Evolutionary conservation across 2,888 invertebrate genomes (phyloP).

Genomic region (Pseudanteris insignis): DNA sequence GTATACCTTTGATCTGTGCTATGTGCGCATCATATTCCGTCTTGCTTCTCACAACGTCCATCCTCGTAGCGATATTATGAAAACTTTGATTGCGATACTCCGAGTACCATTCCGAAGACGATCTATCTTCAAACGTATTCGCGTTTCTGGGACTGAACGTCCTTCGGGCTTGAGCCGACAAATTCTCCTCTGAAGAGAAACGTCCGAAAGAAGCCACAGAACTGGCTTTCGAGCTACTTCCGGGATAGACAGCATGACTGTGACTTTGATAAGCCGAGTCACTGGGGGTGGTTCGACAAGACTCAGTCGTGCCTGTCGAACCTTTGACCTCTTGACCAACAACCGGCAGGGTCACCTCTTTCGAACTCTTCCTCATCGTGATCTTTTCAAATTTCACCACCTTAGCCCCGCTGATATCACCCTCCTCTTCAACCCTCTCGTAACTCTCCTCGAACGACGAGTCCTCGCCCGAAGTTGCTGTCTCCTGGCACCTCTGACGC

Average conservation of each 20-base stretch:
- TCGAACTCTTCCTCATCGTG: constrained; percentile 73
- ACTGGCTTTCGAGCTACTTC: constrained; percentile 67
- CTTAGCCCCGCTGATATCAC: constrained; percentile 73
- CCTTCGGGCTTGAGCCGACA: constrained; percentile 52
- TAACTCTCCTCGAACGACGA: constrained; percentile 68
- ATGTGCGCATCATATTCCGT: constrained; percentile 89
- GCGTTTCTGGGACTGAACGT: constrained; percentile 46
- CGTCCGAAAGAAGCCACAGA: constrained; percentile 68
- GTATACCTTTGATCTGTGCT: constrained; percentile 83
- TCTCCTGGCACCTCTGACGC: constrained; percentile 61
- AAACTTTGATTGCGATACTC: constrained; percentile 71
- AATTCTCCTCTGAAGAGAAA: constrained; percentile 70
- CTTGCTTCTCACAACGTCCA: constrained; percentile 80
- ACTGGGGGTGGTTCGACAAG: constrained; percentile 70
- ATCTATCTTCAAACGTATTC: constrained; percentile 61
- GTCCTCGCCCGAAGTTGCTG: constrained; percentile 60
- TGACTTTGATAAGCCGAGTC: constrained; percentile 73
- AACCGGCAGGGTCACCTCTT: constrained; percentile 65
- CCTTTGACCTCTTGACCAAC: constrained; percentile 8
- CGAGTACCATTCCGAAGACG: constrained; percentile 70
- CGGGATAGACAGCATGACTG: constrained; percentile 61
- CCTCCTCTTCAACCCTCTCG: constrained; percentile 71
- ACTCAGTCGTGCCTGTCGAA: constrained; percentile 49
- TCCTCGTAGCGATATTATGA: constrained; percentile 74
- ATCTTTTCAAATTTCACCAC: constrained; percentile 79